phyloP scores from a whole-genome alignment of 2,113 vertebrate genomes.

The Haliaeetus leucogaster region DNA sequence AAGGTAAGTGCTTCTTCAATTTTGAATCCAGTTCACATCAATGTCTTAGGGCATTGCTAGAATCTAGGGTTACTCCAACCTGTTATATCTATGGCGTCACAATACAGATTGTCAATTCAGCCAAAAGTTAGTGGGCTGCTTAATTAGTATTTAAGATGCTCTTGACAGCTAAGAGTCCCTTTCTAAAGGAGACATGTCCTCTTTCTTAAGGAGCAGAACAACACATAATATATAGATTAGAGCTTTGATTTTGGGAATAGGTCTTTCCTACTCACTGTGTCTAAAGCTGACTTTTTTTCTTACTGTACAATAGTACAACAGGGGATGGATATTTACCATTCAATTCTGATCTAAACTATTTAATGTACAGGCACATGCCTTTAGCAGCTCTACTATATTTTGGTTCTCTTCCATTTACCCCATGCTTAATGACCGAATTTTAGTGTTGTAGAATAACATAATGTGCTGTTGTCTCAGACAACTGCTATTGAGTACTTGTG shows the following conservation, averaged over 20 bases:
- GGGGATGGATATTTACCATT: neutral
- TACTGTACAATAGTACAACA: neutral
- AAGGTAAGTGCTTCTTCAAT: neutral
- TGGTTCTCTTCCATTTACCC: neutral
- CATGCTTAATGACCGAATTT: slow-evolving; percentile 14
- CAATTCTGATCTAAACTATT: neutral
- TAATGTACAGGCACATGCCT: neutral
- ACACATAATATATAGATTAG: neutral
- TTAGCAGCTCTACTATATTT: neutral
- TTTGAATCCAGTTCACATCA: neutral
- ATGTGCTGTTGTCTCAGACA: slow-evolving; percentile 14
- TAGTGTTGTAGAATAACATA: slow-evolving; percentile 1
- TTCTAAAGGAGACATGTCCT: neutral
- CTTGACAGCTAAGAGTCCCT: neutral
- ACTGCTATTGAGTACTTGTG: neutral
- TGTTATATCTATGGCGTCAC: neutral
- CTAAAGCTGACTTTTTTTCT: neutral
- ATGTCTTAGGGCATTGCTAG: neutral
- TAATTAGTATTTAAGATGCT: neutral
- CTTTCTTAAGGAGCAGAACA: neutral
- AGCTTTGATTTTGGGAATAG: neutral
- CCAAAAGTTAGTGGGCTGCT: neutral
- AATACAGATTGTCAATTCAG: neutral
- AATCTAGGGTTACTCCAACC: neutral
- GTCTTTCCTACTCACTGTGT: neutral